A percentile compares a stretch with the other conserved stretches of the same genome.
Conservation (phyloP, 2,113 vertebrate species). For the Leptobrachium leishanense region DNA sequence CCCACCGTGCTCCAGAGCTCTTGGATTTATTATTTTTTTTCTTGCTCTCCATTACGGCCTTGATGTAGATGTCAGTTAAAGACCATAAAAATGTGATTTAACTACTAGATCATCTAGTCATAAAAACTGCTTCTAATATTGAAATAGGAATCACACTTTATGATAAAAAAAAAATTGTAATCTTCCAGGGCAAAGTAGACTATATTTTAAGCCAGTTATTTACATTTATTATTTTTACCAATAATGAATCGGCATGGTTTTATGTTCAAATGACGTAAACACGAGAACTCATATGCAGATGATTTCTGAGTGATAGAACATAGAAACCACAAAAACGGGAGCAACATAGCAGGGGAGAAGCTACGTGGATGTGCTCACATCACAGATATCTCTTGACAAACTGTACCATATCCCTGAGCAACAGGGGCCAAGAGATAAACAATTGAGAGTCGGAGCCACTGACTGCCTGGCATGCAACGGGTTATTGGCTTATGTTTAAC, state of each 20-base stretch:
- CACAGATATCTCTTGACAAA: neutral
- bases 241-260: neutral
- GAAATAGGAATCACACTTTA: neutral
- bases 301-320: no score
- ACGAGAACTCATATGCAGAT: no score
- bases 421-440: neutral
- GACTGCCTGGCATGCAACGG: neutral
- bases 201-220: neutral
- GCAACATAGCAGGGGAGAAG: no score
- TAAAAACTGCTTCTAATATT: slow-evolving; percentile 11
- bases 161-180: no score
- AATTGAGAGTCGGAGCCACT: neutral
- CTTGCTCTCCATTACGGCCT: neutral
- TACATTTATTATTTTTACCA: neutral
- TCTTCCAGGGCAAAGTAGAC: no score
- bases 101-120: neutral
- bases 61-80: slow-evolving; percentile 7
- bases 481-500: no score
- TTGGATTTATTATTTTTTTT: no score
- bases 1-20: no score
- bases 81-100: slow-evolving; percentile 17
- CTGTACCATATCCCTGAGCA: neutral
- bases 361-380: neutral
- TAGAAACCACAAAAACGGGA: no score
- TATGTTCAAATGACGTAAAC: no score